Base-by-base conservation (phyloP, 2,888 invertebrate genomes). In the Diogma glabrata region DNA sequence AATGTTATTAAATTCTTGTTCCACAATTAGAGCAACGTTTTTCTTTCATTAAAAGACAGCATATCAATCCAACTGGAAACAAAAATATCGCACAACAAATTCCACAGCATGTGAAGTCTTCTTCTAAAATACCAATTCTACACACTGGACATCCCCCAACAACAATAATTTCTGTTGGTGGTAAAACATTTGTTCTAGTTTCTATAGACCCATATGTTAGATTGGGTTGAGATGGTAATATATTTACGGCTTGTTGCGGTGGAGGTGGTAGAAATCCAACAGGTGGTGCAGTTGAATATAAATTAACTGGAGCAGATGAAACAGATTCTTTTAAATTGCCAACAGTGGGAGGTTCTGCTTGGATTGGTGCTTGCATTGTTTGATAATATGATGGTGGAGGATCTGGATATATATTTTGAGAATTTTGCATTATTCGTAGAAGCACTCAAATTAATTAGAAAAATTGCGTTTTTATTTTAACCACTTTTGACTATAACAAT, bases 71-170 rank as follows among this genome's bases (percentile, higher is more conserved):
- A 30, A 90, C 49, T 0, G 93, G 93, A 64, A 93, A 93, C 69
- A 86, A 89, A 24, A 87, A 71, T 54, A 91, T 85, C 17, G 89
- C 89, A 69, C 90, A 90, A 51, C 85, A 71, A 12, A 93, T 74
- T 52, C 91, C 93, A 43, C 87, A 73, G 61, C 87, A 86, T 1
- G 90, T 85, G 67, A 84, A 92, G 63, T 90, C 87, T 60, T 91
- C 90, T 70, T 91, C 88, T 38, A 92, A 71, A 22, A 87, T 77
- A 14, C 92, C 93, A 53, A 91, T 87, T 58, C 91, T 75, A 64
- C 92, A 93, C 2, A 87, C 86, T 2, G 92, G 92, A 67, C 92
- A 93, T 3, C 84, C 88, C 1, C 90, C 90, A 1, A 92, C 83
- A 0, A 89, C 73, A 55, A 91, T 83, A 30, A 91, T 87, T 55